A percentile compares a stretch with the other conserved stretches of the same genome.
Conservation (phyloP, 2,888 invertebrate genomes). For the Metellina segmentata region DNA sequence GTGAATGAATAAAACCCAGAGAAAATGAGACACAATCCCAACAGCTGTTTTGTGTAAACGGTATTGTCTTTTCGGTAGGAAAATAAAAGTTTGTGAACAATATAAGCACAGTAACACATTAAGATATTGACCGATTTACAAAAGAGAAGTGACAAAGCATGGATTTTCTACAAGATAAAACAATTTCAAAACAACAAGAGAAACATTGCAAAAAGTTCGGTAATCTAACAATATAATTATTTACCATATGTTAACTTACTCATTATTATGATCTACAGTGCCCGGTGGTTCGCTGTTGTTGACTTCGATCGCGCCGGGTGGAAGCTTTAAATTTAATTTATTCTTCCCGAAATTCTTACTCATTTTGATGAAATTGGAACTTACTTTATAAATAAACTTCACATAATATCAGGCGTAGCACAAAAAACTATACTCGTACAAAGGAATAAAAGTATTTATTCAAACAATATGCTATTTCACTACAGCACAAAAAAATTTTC, state of each 20-base stretch:
- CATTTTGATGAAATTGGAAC: conserved; percentile 62
- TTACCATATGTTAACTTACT: conserved; percentile 71
- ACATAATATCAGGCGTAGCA: not conserved
- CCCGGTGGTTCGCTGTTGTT: conserved; percentile 81
- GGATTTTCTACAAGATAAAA: no score
- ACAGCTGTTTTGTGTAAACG: no score
- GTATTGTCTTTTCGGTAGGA: no score
- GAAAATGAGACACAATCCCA: no score
- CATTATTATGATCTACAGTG: conserved; percentile 73
- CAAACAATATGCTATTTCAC: conserved; percentile 42
- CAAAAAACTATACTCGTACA: not conserved
- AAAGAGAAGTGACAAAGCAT: no score
- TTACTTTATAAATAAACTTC: conserved; percentile 16
- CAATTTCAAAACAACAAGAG: no score
- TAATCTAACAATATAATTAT: not conserved
- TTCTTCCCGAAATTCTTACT: conserved; percentile 77
- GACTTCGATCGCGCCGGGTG: conserved; percentile 91
- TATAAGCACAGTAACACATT: no score
- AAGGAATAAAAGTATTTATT: not conserved
- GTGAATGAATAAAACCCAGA: no score
- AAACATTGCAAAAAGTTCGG: no score
- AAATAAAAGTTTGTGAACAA: no score
- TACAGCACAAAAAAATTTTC: conserved; percentile 4
- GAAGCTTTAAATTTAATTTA: conserved; percentile 78
- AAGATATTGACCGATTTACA: no score